Evolutionary conservation across 1,140 invertebrate species (phyloP).

Genomic region (Drosophila neocordata): DNA sequence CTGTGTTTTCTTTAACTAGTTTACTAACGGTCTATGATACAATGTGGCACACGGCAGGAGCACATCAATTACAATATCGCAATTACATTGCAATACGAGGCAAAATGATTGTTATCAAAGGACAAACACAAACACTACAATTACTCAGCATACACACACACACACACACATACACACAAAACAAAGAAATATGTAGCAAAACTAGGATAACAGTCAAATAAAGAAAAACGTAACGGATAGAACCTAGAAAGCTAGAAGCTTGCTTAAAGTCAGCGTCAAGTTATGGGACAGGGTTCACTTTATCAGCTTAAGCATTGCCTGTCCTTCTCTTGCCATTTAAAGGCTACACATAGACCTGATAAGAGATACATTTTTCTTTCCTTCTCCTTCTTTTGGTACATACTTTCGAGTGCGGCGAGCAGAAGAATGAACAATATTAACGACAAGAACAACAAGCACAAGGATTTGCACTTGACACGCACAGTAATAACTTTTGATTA

Average conservation of each 20-base stretch:
- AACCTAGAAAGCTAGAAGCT: constrained; percentile 18
- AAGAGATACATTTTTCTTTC: constrained; percentile 75
- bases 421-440: constrained; percentile 12
- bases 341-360: constrained; percentile 71
- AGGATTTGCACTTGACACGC: constrained; percentile 52
- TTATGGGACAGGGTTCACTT: constrained; percentile 35
- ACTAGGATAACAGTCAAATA: constrained; percentile 24
- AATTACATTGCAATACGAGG: constrained; percentile 39
- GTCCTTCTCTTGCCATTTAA: constrained; percentile 13
- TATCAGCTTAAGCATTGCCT: constrained; percentile 49
- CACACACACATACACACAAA: too few species aligned
- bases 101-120: constrained; percentile 37
- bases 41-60: constrained; percentile 16
- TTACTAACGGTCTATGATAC: constrained; percentile 5
- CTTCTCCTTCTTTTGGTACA: constrained; percentile 26
- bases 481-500: constrained; percentile 33
- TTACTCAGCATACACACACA: constrained; percentile 37
- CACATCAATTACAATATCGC: constrained; percentile 53
- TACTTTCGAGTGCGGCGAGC: constrained; percentile 48
- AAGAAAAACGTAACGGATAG: constrained; percentile 10
- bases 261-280: constrained; percentile 18
- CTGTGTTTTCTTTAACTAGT: constrained; percentile 3
- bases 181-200: constrained; percentile 10
- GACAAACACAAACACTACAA: constrained; percentile 34
- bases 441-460: constrained; percentile 38